Conservation (phyloP, 1,140 invertebrate genomes). For the Zaprionus vittiger region DNA sequence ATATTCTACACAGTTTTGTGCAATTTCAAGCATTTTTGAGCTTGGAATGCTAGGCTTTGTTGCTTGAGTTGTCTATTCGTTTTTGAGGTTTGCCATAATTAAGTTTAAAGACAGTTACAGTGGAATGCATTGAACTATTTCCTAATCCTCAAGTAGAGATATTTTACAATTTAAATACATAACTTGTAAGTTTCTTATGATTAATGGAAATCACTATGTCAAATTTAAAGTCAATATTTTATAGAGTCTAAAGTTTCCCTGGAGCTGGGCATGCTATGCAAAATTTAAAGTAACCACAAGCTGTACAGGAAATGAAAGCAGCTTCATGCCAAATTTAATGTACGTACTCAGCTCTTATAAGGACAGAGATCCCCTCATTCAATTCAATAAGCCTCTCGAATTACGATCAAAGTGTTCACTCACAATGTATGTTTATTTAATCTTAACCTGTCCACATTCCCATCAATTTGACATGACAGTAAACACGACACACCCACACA, state of each 20-base stretch:
- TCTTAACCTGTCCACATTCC: slow-evolving; percentile 35
- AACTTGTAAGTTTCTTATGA: background rate
- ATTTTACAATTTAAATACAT: no score
- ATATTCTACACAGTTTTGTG: no score
- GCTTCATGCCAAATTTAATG: background rate
- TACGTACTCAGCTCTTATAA: background rate
- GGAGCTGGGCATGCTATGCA: no score
- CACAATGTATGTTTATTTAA: slow-evolving; percentile 58
- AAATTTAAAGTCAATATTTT: background rate
- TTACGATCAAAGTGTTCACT: slow-evolving; percentile 27
- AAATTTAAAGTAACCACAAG: background rate
- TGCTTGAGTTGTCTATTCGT: no score
- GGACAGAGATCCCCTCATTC: background rate
- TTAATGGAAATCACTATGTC: background rate
- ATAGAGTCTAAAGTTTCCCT: background rate
- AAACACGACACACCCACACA: slow-evolving; percentile 51
- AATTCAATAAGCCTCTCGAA: background rate
- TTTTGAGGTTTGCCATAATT: background rate
- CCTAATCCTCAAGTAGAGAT: background rate
- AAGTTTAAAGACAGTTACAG: no score
- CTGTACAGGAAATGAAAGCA: background rate
- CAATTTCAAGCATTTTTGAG: background rate
- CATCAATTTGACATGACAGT: slow-evolving; percentile 71
- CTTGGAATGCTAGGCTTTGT: background rate
- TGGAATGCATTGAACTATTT: background rate